Evolutionary conservation across 2,888 invertebrate genomes (phyloP), one percentile per base, ranked within the genome.

Genomic region (Tromatobia lineatoria): DNA sequence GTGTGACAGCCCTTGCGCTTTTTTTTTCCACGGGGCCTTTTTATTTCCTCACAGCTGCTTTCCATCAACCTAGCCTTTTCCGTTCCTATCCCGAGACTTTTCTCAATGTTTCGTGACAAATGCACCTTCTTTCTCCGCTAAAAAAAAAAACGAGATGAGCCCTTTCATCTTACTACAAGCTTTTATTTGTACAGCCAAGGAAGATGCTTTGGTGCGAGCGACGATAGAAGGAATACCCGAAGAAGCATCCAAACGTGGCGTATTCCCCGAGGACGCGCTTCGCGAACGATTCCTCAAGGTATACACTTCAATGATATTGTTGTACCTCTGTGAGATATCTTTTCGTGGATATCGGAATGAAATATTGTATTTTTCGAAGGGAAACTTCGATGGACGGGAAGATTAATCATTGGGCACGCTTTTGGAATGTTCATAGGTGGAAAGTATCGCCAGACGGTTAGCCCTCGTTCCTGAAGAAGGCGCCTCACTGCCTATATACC

Each of bases 401-500:
- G 18, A 64, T 11, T 64, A 38, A 64, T 20, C 38, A 20, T 42
- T 38, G 38, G 13, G 18, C 10, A 20, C 7, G 0, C 10, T 64
- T 64, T 18, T 38, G 64, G 38, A 0, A 8, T 64, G 38, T 18
- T 64, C 38, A 38, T 89, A 95, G 95, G 96, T 98, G 88, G 97
- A 97, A 91, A 95, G 96, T 81, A 95, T 98, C 11, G 98, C 98
- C 3, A 95, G 96, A 80, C 96, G 96, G 87, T 96, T 99, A 74
- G 98, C 99, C 0, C 93, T 99, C 87, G 96, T 99, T 1, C 98
- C 98, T 0, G 97, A 97, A 80, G 95, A 96, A 18, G 98, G 99
- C n/a, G 98, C 97, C n/a, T 95, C 96, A 0, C 94, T 99, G 71
- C 97, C 97, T 0, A 94, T 97, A 11, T 98, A 98, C 94, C 94